These are phyloP conservation scores for Syndactyla subalaris DNA, from an alignment of 2,797 vertebrate genomes.

Conservation along the genomic window DNA sequence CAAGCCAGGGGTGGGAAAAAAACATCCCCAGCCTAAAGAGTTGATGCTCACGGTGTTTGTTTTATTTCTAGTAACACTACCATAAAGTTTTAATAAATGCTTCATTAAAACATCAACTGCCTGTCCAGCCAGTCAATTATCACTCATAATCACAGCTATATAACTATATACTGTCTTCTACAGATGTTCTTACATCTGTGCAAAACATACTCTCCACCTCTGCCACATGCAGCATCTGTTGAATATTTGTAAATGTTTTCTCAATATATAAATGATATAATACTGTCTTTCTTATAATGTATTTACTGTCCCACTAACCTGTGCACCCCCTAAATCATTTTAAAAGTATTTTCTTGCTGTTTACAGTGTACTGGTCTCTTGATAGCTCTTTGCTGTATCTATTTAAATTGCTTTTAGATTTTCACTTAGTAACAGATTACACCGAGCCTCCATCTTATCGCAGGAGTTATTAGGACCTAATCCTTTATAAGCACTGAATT, in stretches of 20 bases:
- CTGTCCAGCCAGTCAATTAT: slow-evolving; percentile 34
- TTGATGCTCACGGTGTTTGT: background rate
- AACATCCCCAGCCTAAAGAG: background rate
- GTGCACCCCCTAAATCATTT: background rate
- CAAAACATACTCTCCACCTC: background rate
- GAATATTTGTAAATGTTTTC: slow-evolving; percentile 5
- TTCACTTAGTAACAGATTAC: slow-evolving; percentile 55
- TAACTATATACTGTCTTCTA: background rate
- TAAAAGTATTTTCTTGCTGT: background rate
- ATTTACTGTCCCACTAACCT: background rate
- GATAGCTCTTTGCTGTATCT: background rate
- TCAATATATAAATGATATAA: background rate
- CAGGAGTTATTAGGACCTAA: slow-evolving; percentile 47
- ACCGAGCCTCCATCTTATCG: slow-evolving; percentile 37
- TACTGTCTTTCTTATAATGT: background rate
- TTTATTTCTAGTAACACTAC: background rate
- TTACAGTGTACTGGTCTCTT: background rate
- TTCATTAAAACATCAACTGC: slow-evolving; percentile 1
- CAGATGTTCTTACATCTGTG: slow-evolving; percentile 54
- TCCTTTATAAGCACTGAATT: slow-evolving; percentile 33
- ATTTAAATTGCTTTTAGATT: slow-evolving; percentile 32
- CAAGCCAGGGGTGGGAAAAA: background rate
- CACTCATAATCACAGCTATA: background rate
- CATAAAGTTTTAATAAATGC: background rate
- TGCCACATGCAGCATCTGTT: background rate